These are phyloP conservation scores for Candoia aspera DNA, from an alignment of 2,113 vertebrate species.

Conservation along the genomic window DNA sequence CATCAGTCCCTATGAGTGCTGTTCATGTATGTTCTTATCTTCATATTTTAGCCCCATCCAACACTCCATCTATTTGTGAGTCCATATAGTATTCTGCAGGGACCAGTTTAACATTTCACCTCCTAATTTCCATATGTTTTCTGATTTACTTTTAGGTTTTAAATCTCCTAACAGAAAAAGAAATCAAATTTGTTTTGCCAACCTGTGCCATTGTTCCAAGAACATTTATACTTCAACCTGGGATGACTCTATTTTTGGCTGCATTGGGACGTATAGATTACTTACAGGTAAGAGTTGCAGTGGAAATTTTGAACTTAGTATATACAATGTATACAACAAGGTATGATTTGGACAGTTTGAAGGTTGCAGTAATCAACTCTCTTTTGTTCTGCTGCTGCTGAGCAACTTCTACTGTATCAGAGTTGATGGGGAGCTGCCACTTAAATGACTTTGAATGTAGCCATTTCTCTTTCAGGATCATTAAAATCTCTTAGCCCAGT, in stretches of 20 bases:
- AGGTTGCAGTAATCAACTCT: not conserved
- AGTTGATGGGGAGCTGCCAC: not conserved
- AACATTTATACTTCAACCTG: slow-evolving; percentile 87
- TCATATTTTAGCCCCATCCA: not conserved
- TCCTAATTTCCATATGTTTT: not conserved
- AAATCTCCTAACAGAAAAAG: slow-evolving; percentile 83
- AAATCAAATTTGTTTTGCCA: slow-evolving; percentile 87
- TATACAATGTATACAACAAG: not conserved
- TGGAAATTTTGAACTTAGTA: not conserved
- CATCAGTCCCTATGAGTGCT: not conserved
- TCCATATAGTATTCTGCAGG: not conserved
- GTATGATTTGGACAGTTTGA: not conserved
- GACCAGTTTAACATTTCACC: not conserved
- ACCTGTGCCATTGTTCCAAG: slow-evolving; percentile 81
- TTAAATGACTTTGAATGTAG: not conserved
- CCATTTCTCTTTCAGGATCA: not conserved
- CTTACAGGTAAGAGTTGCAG: slow-evolving; percentile 77
- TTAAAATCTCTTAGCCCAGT: not conserved
- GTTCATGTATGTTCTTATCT: not conserved
- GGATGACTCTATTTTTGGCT: slow-evolving; percentile 84
- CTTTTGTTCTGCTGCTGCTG: not conserved
- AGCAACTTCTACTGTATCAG: not conserved
- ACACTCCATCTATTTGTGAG: not conserved
- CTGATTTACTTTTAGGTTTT: slow-evolving; percentile 80
- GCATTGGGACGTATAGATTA: slow-evolving; percentile 88